phyloP scores from a whole-genome alignment of 1,140 invertebrate species.

The Drosophila erecta region DNA sequence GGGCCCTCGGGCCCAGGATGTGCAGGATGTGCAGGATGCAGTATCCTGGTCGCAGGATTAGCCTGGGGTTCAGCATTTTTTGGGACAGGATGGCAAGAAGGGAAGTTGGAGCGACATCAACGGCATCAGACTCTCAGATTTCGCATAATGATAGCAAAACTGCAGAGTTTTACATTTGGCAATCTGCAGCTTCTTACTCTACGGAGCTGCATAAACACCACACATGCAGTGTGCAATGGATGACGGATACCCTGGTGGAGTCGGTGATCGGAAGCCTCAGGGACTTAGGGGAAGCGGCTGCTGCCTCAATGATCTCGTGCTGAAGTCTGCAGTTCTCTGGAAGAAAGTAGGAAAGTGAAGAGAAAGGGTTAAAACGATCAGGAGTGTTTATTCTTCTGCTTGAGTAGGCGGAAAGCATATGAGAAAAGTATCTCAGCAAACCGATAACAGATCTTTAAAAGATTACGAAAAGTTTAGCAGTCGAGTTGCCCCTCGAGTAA shows the following conservation, averaged over 20 bases:
- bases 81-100: background rate
- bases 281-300: slow-evolving; percentile 4
- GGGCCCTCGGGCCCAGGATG: slow-evolving; percentile 46
- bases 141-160: slow-evolving; percentile 35
- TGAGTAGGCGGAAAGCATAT: background rate
- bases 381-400: background rate
- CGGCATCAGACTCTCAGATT: slow-evolving; percentile 30
- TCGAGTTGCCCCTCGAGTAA: background rate
- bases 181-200: slow-evolving; percentile 39
- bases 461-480: slow-evolving; percentile 27
- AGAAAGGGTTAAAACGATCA: background rate
- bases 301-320: slow-evolving; percentile 4
- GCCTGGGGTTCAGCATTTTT: slow-evolving; percentile 45
- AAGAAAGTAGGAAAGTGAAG: background rate
- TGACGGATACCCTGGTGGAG: slow-evolving; percentile 16
- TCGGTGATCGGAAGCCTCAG: slow-evolving; percentile 10
- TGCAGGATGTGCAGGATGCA: slow-evolving; percentile 57
- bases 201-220: background rate
- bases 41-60: slow-evolving; percentile 48
- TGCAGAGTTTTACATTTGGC: slow-evolving; percentile 54
- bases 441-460: slow-evolving; percentile 12
- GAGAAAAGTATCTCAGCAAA: background rate
- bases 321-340: slow-evolving; percentile 17
- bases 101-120: slow-evolving; percentile 1
- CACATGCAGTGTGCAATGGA: background rate